Percentiles rank a stretch among this genome's conserved stretches.
These are phyloP conservation scores for Dastarcus helophoroides DNA, from an alignment of 2,888 invertebrate species.

Conservation along the genomic window DNA sequence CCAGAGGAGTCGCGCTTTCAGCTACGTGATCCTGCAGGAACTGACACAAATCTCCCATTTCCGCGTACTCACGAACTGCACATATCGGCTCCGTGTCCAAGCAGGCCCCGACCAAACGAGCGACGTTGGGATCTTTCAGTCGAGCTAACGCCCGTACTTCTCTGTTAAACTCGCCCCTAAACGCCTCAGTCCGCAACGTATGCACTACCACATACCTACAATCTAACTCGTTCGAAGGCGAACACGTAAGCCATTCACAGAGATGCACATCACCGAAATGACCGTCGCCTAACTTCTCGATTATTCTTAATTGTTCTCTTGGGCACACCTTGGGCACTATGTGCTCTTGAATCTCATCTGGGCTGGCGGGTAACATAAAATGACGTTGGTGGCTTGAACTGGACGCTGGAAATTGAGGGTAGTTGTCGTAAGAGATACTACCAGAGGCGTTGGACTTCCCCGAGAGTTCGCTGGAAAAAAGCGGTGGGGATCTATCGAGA, in stretches of 20 bases:
- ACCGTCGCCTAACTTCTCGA: conserved; percentile 67
- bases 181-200: conserved; percentile 49
- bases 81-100: conserved; percentile 61
- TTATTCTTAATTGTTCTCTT: conserved; percentile 57
- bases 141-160: conserved; percentile 60
- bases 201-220: conserved; percentile 56
- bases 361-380: conserved; percentile 30
- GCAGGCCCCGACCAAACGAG: conserved; percentile 61
- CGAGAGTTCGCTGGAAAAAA: no score
- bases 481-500: no score
- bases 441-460: no score
- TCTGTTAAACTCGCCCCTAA: conserved; percentile 58
- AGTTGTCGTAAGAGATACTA: no score
- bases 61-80: conserved; percentile 65
- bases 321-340: conserved; percentile 51
- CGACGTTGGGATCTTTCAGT: conserved; percentile 60
- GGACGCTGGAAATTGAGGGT: no score
- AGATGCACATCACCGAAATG: conserved; percentile 64
- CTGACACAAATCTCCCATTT: conserved; percentile 73
- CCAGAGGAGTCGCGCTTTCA: conserved; percentile 53
- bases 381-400: no score
- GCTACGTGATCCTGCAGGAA: conserved; percentile 71
- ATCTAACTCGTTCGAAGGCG: conserved; percentile 30
- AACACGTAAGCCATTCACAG: conserved; percentile 44
- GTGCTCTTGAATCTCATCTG: conserved; percentile 38